Base-by-base conservation (phyloP, 2,888 invertebrate species). In the Carpatolechia fugitivella region DNA sequence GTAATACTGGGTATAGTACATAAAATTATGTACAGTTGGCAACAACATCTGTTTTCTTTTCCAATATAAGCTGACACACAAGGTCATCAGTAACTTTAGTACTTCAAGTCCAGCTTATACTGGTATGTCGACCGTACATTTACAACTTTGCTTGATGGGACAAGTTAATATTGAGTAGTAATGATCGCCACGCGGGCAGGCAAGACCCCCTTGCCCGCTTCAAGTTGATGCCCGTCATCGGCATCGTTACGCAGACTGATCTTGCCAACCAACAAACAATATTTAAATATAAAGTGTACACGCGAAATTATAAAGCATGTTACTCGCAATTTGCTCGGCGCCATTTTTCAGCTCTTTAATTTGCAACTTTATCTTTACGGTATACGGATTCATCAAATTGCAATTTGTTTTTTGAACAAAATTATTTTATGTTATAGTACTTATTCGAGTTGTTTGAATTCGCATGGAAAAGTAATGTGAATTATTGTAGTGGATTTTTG, bases 231-330 rank as follows among this genome's bases (percentile, higher is more conserved):
- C n/a, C 24, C 24, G 24, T 24, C 24, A 24, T 24, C 24, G 24
- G 3, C 24, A 4, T 24, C 24, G 24, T 24, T 24, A 24, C 6
- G 6, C 64, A 60, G 56, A 1, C 52, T 53, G 57, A 44, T 53
- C 56, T 55, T 55, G 65, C 68, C 66, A 60, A 65, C 69, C 63
- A 62, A 66, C 62, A 60, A 61, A 59, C 1, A 30, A 66, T 63
- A 73, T 74, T 72, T 64, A 67, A 72, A 71, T 70, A 64, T 50
- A n/a, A 13, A n/a, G 20, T 55, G 47, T 62, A 58, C 61, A 46
- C 54, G 47, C 54, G 59, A 58, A 59, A 57, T 59, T 61, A 60
- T 63, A 56, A 56, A 66, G 55, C 59, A 60, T 58, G 57, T 56
- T 41, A 10, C 40, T 40, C 20, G 13, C 60, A 60, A 61, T 24